Evolutionary conservation across 2,797 vertebrate species (phyloP).

Genomic region (Bovichtus diacanthus): DNA sequence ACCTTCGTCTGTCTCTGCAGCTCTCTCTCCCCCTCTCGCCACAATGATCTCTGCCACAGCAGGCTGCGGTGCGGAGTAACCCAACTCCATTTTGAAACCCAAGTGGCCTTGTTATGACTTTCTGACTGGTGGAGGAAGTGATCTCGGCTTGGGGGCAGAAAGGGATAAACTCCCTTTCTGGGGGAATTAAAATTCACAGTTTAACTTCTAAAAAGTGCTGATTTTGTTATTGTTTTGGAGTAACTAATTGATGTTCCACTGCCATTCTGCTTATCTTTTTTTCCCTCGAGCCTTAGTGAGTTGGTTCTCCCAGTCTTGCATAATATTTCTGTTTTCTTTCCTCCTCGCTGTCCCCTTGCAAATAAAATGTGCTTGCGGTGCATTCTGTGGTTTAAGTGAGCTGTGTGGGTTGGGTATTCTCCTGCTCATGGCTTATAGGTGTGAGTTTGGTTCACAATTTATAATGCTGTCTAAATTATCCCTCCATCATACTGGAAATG

Average conservation of each 20-base stretch:
- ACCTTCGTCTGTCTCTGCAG: constrained; percentile 35
- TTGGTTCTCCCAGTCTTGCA: constrained; percentile 1
- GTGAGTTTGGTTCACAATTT: constrained; percentile 35
- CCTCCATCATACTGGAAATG: constrained; percentile 19
- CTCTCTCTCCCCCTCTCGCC: constrained; percentile 28
- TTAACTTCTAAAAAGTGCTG: constrained; percentile 14
- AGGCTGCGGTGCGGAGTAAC: constrained; percentile 61
- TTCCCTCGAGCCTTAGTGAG: not conserved
- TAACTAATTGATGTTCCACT: constrained; percentile 30
- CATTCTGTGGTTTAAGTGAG: constrained; percentile 16
- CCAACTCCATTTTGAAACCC: constrained; percentile 74
- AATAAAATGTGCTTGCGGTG: constrained; percentile 26
- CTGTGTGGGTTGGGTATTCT: constrained; percentile 4
- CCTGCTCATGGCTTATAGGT: constrained; percentile 16
- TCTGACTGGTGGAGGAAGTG: constrained; percentile 50
- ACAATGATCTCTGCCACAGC: constrained; percentile 66
- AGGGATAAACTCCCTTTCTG: constrained; percentile 12
- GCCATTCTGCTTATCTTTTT: not conserved
- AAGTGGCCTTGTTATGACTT: constrained; percentile 66
- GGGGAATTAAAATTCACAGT: constrained; percentile 4
- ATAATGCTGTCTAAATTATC: constrained; percentile 15
- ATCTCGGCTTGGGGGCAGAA: constrained; percentile 30
- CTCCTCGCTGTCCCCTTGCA: not conserved
- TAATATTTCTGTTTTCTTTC: constrained; percentile 13
- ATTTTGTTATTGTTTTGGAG: constrained; percentile 20